Base-by-base conservation (phyloP, 2,113 vertebrate genomes). In the Equus przewalskii region DNA sequence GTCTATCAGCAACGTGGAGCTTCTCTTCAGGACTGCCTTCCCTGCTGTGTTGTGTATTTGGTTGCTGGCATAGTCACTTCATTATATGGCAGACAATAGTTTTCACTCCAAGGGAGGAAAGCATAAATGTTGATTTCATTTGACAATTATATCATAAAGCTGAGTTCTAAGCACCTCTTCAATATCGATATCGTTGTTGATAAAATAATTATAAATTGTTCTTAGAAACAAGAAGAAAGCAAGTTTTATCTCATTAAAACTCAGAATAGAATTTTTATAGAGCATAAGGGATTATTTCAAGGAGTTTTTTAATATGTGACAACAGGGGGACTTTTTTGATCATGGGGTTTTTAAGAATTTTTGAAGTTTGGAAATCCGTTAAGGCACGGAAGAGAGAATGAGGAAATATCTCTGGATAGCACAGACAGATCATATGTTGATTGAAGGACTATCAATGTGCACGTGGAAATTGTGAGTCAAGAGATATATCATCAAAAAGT, bases 161-260 rank as follows among this genome's bases (percentile, higher is more conserved):
- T 97, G 62, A 28, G 0, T 94, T 98, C 9, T 0, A 96, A 98
- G 76, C 54, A 44, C 86, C 86, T 51, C 79, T 98, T 98, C 93
- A 98, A 96, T 41, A 90, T 94, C 97, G 94, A 98, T 95, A 88
- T 93, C 86, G 67, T 92, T 98, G 92, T 88, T 98, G 96, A 98
- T 97, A 94, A 93, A 97, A 96, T 97, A 56, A 97, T 98, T 98
- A 87, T 94, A 98, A 97, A 96, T 83, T 72, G 83, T 97, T 94
- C 85, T 98, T 98, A 97, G 98, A 97, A 97, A 94, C 85, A 97
- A 95, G 92, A 97, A 96, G 80, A 98, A 97, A 98, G 97, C 93
- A 96, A 96, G 60, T 98, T 97, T 98, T 97, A 97, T 97, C 97
- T 97, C 95, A 87, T 98, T 97, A 72, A 98, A 98, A 94, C 97